These are phyloP conservation scores for Drosophila willistoni DNA, from an alignment of 1,140 invertebrate genomes.

Conservation along the genomic window DNA sequence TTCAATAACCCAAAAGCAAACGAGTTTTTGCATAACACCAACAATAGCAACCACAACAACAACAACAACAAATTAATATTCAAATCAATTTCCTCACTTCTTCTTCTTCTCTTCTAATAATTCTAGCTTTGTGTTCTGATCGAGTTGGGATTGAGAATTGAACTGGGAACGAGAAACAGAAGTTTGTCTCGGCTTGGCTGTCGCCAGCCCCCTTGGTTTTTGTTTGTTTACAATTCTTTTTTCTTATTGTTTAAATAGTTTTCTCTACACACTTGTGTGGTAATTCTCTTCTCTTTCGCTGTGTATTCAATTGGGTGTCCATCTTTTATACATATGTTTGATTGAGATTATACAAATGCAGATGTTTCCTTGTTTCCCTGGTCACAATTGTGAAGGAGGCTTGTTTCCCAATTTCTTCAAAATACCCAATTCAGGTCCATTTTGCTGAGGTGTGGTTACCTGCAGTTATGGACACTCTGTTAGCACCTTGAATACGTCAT, in stretches of 20 bases:
- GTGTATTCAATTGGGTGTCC: not conserved
- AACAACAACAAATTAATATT: constrained; percentile 46
- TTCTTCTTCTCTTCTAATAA: not conserved
- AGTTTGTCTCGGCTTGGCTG: not conserved
- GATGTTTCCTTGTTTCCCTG: not conserved
- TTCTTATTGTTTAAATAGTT: not conserved
- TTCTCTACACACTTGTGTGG: not conserved
- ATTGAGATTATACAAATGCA: not conserved
- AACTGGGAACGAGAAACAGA: not conserved
- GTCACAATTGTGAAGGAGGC: not conserved
- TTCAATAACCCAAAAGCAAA: constrained; percentile 68
- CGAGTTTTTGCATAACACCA: constrained; percentile 64
- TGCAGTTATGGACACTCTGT: not conserved
- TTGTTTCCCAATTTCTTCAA: not conserved
- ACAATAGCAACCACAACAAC: constrained; percentile 47
- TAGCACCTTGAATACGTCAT: not conserved
- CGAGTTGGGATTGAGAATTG: not conserved
- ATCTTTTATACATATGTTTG: not conserved
- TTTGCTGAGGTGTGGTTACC: not conserved
- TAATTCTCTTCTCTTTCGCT: not conserved
- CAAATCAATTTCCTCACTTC: not conserved
- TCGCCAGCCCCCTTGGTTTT: not conserved
- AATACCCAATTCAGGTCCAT: not conserved
- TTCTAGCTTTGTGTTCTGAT: not conserved
- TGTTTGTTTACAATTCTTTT: not conserved